Conservation (phyloP, 2,888 invertebrate genomes). For the Monochamus alternatus region DNA sequence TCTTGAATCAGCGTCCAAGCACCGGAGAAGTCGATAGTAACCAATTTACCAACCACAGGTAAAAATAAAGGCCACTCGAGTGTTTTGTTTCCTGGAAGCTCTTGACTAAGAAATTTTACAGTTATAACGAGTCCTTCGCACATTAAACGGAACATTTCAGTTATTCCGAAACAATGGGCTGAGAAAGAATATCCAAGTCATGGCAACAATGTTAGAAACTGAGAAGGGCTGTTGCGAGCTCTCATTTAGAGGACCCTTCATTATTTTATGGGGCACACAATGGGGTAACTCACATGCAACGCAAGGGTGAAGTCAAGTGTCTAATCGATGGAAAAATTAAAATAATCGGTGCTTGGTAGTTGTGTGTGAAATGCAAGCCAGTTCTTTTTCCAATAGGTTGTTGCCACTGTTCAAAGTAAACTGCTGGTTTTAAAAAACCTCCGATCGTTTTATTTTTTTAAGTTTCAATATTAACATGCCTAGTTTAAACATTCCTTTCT, state of each 20-base stretch:
- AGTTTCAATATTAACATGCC: no score
- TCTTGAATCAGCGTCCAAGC: slow-evolving; percentile 13
- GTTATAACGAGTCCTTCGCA: slow-evolving; percentile 27
- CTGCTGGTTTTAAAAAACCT: no score
- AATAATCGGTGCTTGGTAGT: slow-evolving; percentile 1
- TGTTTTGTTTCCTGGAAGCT: slow-evolving; percentile 31
- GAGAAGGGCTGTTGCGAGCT: slow-evolving; percentile 42
- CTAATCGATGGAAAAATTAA: slow-evolving; percentile 23
- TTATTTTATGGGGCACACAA: slow-evolving; percentile 45
- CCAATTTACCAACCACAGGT: slow-evolving; percentile 26
- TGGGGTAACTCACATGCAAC: slow-evolving; percentile 46
- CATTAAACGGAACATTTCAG: slow-evolving; percentile 20
- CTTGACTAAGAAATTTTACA: slow-evolving; percentile 32
- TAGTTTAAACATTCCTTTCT: no score
- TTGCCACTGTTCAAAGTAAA: no score
- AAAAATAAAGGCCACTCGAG: slow-evolving; percentile 30
- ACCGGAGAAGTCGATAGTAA: slow-evolving; percentile 26
- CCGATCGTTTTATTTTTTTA: no score
- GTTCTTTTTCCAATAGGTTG: no score
- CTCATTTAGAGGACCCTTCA: slow-evolving; percentile 46
- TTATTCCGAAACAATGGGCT: slow-evolving; percentile 27
- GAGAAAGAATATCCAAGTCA: slow-evolving; percentile 35
- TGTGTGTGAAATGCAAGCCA: slow-evolving; percentile 8
- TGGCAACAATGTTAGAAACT: slow-evolving; percentile 27
- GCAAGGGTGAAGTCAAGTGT: slow-evolving; percentile 21